phyloP scores from a whole-genome alignment of 1,140 invertebrate genomes.

The Drusus annulatus region DNA sequence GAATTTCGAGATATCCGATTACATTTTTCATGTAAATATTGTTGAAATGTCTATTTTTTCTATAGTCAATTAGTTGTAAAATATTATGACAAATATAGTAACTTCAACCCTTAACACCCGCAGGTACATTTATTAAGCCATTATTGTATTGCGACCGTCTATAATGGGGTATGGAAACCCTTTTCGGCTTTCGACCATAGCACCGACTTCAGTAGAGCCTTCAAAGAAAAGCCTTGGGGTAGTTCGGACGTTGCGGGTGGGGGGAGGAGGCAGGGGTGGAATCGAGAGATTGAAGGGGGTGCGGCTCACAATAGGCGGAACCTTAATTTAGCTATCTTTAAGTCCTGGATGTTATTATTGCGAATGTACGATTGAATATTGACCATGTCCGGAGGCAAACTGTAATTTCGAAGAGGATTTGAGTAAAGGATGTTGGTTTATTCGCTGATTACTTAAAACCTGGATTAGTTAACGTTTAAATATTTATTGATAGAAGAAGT shows the following conservation, averaged over 20 bases:
- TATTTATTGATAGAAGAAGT: no score
- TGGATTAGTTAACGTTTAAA: no score
- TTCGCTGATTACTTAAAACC: no score
- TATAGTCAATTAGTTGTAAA: no score
- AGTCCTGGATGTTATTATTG: slow-evolving; percentile 53
- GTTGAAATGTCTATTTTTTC: no score
- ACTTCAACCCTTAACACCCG: slow-evolving; percentile 44
- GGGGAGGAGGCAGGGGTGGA: slow-evolving; percentile 19
- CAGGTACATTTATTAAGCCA: slow-evolving; percentile 55
- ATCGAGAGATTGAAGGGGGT: slow-evolving; percentile 34
- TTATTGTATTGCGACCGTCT: slow-evolving; percentile 55
- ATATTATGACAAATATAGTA: no score
- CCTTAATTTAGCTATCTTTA: neutral
- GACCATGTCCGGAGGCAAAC: slow-evolving; percentile 38
- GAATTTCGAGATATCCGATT: no score
- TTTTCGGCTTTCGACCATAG: slow-evolving; percentile 49
- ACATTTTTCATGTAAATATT: no score
- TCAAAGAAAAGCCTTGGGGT: slow-evolving; percentile 40
- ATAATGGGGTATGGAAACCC: slow-evolving; percentile 50
- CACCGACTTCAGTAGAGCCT: neutral
- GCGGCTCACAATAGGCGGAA: neutral
- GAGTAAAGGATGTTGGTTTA: no score
- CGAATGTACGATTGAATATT: slow-evolving; percentile 59
- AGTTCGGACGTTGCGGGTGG: no score
- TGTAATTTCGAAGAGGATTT: no score